Evolutionary conservation across 2,888 invertebrate genomes (phyloP).

Genomic region (Drosophila peninsularis): DNA sequence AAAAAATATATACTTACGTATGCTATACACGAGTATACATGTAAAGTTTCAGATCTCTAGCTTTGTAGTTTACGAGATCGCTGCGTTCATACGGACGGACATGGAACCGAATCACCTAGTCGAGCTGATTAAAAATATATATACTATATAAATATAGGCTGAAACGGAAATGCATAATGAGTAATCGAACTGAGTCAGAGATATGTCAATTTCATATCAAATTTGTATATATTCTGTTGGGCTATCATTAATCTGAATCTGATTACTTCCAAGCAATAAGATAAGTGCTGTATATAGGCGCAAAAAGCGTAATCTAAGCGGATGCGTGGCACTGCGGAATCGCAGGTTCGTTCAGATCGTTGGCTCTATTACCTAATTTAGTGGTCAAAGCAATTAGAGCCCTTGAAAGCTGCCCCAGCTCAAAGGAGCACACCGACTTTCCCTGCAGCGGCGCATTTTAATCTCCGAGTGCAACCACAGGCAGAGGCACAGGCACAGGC

Average conservation of each 20-base stretch:
- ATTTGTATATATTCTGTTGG: background rate
- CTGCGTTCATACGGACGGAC: too few species aligned
- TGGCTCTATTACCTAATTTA: conserved; percentile 8
- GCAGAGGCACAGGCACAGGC: conserved; percentile 55
- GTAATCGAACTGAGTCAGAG: too few species aligned
- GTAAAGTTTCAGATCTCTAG: too few species aligned
- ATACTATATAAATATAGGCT: too few species aligned
- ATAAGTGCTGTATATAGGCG: background rate
- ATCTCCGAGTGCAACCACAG: conserved; percentile 58
- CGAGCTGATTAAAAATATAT: too few species aligned
- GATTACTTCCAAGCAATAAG: background rate
- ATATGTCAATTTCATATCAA: background rate
- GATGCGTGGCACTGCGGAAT: too few species aligned
- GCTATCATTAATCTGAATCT: background rate
- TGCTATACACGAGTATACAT: too few species aligned
- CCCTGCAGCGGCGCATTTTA: conserved; percentile 65
- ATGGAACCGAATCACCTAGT: too few species aligned
- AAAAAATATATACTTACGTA: too few species aligned
- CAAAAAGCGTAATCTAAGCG: background rate
- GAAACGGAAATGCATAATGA: too few species aligned
- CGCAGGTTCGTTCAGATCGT: background rate
- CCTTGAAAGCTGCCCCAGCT: conserved; percentile 6
- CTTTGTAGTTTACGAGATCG: too few species aligned
- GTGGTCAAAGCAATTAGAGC: conserved; percentile 35
- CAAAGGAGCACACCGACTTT: background rate